These are phyloP conservation scores for Chrysolina oricalcia DNA, from an alignment of 2,888 invertebrate genomes.

Conservation along the genomic window DNA sequence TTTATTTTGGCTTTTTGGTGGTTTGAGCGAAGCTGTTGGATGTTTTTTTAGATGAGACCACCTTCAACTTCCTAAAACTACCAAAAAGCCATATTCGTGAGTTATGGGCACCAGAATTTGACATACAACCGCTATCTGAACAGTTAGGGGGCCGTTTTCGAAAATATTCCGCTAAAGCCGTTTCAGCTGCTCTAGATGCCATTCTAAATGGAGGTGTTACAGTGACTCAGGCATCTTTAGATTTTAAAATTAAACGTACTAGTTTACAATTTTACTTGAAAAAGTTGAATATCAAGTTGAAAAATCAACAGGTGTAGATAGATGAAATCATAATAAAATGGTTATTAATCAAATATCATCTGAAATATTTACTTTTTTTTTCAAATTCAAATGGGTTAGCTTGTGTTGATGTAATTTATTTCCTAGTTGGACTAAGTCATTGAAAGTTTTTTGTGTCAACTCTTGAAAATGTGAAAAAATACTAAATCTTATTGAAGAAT, in stretches of 20 bases:
- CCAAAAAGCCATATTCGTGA: conserved; percentile 39
- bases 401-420: background rate
- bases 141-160: conserved; percentile 59
- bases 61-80: conserved; percentile 43
- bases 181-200: conserved; percentile 72
- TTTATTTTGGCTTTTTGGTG: conserved; percentile 48
- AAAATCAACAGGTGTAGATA: conserved; percentile 3
- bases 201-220: conserved; percentile 73
- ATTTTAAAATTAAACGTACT: conserved; percentile 74
- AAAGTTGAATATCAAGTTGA: conserved; percentile 73
- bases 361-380: too few relatives aligned
- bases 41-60: conserved; percentile 45
- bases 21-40: conserved; percentile 46
- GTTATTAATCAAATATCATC: too few relatives aligned
- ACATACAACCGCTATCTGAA: conserved; percentile 50
- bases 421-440: background rate
- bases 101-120: conserved; percentile 46
- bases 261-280: conserved; percentile 75
- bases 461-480: too few relatives aligned
- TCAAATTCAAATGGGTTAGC: too few relatives aligned
- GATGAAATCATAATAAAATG: too few relatives aligned
- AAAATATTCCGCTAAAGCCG: conserved; percentile 72
- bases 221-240: conserved; percentile 73
- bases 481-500: too few relatives aligned
- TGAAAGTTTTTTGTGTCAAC: background rate